A percentile compares a stretch with the other conserved stretches of the same genome.
phyloP scores from a whole-genome alignment of 2,797 vertebrate genomes.

The Hafferia zeledoni region DNA sequence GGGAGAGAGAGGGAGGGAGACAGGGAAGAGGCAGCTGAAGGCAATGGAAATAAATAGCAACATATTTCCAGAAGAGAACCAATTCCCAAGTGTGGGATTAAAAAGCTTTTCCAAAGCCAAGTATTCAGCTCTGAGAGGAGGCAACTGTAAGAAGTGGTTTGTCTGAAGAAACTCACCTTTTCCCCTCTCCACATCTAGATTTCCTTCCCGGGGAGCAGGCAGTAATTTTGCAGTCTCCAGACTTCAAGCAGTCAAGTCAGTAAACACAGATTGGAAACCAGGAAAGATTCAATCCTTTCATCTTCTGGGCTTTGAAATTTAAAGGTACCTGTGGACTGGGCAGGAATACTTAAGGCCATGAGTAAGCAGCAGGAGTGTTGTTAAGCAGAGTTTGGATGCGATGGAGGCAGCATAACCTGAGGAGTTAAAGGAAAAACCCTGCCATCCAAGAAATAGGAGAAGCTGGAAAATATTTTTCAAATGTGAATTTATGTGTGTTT shows the following conservation, averaged over 20 bases:
- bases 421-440: not conserved
- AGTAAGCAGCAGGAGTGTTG: slow-evolving; percentile 44
- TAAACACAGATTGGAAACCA: slow-evolving; percentile 26
- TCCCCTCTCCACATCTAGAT: not conserved
- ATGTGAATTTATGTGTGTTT: slow-evolving; percentile 4
- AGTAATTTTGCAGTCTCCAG: not conserved
- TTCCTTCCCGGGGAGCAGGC: not conserved
- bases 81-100: slow-evolving; percentile 42
- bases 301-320: slow-evolving; percentile 43
- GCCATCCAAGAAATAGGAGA: slow-evolving; percentile 46
- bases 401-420: not conserved
- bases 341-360: slow-evolving; percentile 1
- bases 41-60: slow-evolving; percentile 61
- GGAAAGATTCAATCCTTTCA: slow-evolving; percentile 36
- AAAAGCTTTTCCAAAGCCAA: slow-evolving; percentile 35
- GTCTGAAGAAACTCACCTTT: slow-evolving; percentile 42
- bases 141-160: slow-evolving; percentile 45
- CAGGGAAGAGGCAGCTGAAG: slow-evolving; percentile 38
- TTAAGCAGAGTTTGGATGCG: not conserved
- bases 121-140: not conserved
- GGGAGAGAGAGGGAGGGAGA: not conserved
- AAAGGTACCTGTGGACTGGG: slow-evolving; percentile 30
- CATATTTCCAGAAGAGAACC: slow-evolving; percentile 48
- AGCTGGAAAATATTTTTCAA: slow-evolving; percentile 67
- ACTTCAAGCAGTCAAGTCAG: slow-evolving; percentile 10